phyloP scores from a whole-genome alignment of 2,888 invertebrate species.

The Cyaniris semiargus region DNA sequence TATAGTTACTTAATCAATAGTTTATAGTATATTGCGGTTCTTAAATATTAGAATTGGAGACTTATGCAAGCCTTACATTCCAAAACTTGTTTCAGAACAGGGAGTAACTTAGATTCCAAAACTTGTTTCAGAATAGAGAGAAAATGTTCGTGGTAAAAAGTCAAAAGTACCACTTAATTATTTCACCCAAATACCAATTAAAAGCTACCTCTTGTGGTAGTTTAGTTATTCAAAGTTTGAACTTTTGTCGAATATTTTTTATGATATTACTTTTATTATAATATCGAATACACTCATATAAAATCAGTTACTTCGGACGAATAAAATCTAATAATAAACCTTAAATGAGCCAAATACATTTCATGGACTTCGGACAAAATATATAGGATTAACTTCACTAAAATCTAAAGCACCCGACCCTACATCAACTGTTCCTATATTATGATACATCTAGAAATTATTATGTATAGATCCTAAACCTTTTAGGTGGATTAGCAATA shows the following conservation, averaged over 20 bases:
- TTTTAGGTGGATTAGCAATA: background rate
- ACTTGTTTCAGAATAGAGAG: background rate
- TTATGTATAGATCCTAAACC: background rate
- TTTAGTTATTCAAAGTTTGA: background rate
- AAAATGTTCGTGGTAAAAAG: too few relatives aligned
- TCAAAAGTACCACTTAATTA: background rate
- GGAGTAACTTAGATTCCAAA: background rate
- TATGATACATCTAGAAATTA: background rate
- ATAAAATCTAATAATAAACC: background rate
- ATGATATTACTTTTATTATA: background rate
- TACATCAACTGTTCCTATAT: conserved; percentile 6
- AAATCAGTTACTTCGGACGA: conserved; percentile 5
- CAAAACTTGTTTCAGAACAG: background rate
- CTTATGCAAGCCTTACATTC: background rate
- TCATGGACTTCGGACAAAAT: conserved; percentile 3
- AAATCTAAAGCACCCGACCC: conserved; percentile 34
- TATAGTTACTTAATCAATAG: background rate
- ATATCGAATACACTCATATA: background rate
- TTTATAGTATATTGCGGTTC: background rate
- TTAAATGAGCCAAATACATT: background rate
- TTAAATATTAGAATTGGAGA: background rate
- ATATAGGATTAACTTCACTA: conserved; percentile 25
- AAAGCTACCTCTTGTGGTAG: background rate
- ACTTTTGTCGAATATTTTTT: background rate
- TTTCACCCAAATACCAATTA: background rate